Base-by-base conservation (phyloP, 1,140 invertebrate species). In the Piezodorus guildinii region DNA sequence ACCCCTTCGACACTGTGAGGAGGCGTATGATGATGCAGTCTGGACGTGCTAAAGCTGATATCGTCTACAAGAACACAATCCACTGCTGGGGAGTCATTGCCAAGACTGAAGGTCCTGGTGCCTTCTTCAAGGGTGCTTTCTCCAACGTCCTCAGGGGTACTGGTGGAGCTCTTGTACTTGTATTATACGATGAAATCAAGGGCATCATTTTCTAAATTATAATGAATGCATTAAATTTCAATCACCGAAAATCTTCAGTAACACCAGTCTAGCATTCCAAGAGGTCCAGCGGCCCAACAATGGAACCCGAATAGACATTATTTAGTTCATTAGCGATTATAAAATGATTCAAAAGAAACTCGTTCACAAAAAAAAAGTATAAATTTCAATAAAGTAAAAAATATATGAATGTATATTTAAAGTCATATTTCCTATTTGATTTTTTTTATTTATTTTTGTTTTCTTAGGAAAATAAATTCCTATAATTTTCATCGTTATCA, bases 11-110 rank as follows among this genome's bases (percentile, higher is more conserved):
- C 74, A 93, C 90, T 54, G 90, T 93, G 54, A 81, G 90, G 77
- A 83, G 90, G 74, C 84, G 90, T 73, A 91, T 93, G 88, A 93
- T 93, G 87, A 90, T 90, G 87, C 85, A 88, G 77, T 86, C 85
- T 72, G 86, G 86, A 21, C 79, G 82, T 67, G 77, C 81, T 44
- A 81, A 83, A 71, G 70, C 70, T 34, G 85, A 88, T 15, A 80
- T 84, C 62, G 73, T 83, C 69, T 89, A 89, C 81, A 87, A 83
- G 73, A 85, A 74, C 76, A 88, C 86, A 14, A 69, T 84, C 30
- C 81, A 87, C 71, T 87, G 84, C 74, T 89, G 87, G 85, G 72
- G 65, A 12, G 87, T 83, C 60, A 85, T 89, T 69, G 77, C 75
- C 67, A 81, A 79, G 68, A 68, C 75, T 19, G 87, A 89, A 73